A percentile compares a stretch with the other conserved stretches of the same genome.
phyloP scores from a whole-genome alignment of 1,140 invertebrate species.

The Mylabris phalerata region DNA sequence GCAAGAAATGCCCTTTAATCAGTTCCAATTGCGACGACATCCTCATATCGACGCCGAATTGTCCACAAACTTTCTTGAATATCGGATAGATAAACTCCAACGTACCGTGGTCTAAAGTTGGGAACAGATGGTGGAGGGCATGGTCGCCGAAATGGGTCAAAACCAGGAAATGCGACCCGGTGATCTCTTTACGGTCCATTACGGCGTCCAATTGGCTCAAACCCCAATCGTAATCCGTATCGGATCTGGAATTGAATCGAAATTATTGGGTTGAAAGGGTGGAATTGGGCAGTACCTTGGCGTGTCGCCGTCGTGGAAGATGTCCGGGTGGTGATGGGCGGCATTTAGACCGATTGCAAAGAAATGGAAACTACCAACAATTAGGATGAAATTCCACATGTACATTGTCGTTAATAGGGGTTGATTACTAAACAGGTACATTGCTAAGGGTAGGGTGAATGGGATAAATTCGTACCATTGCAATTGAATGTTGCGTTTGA shows the following conservation, averaged over 20 bases:
- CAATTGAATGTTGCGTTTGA: background rate
- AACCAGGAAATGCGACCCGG: constrained; percentile 57
- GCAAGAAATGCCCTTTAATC: constrained; percentile 60
- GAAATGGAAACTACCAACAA: constrained; percentile 57
- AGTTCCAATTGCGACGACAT: constrained; percentile 53
- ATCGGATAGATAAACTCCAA: constrained; percentile 57
- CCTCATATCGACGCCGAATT: constrained; percentile 57
- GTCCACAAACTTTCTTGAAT: constrained; percentile 58
- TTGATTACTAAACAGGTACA: constrained; percentile 44
- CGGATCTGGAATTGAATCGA: background rate
- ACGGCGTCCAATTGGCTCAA: constrained; percentile 69
- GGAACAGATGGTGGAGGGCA: constrained; percentile 72
- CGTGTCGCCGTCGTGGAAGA: constrained; percentile 76
- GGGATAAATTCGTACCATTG: constrained; percentile 30
- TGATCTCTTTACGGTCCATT: constrained; percentile 62
- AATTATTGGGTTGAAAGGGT: background rate
- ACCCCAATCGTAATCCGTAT: constrained; percentile 59
- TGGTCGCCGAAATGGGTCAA: constrained; percentile 72
- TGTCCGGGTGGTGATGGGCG: constrained; percentile 75
- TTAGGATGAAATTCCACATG: constrained; percentile 54
- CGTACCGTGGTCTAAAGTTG: constrained; percentile 69
- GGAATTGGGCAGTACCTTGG: constrained; percentile 42
- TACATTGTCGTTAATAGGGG: constrained; percentile 38
- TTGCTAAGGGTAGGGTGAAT: constrained; percentile 48
- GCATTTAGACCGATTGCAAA: constrained; percentile 62